phyloP scores from a whole-genome alignment of 2,888 invertebrate genomes.

The Lasioglossum marginatum region DNA sequence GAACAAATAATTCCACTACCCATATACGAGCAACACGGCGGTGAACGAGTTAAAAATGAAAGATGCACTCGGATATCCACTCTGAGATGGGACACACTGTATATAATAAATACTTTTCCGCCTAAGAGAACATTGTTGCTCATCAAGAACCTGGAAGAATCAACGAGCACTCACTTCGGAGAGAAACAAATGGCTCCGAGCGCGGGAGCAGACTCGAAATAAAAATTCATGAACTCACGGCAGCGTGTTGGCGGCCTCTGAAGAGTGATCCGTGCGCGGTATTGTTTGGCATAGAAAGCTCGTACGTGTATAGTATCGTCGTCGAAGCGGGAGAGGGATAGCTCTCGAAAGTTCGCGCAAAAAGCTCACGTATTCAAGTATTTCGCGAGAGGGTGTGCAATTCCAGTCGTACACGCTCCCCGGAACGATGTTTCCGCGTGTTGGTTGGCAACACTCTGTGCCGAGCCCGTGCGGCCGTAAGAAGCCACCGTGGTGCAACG shows the following conservation, averaged over 20 bases:
- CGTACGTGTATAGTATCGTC: background rate
- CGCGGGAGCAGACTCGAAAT: background rate
- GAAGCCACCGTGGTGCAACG: background rate
- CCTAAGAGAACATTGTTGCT: background rate
- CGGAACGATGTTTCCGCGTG: conserved; percentile 8
- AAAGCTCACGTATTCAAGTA: background rate
- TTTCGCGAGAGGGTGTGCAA: background rate
- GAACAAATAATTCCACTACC: too few relatives aligned
- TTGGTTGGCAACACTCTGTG: conserved; percentile 2
- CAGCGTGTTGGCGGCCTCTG: background rate
- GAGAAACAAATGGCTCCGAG: background rate
- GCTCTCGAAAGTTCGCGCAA: conserved; percentile 1
- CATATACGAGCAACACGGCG: too few relatives aligned
- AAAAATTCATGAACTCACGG: background rate
- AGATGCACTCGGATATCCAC: background rate
- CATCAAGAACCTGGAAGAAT: background rate
- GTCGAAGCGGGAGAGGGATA: background rate
- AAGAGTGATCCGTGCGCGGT: background rate
- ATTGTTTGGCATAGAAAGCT: background rate
- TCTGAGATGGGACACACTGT: background rate
- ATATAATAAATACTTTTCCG: background rate
- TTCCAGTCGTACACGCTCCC: background rate
- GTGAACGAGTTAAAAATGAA: background rate
- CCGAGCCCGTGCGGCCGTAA: background rate
- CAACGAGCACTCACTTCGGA: background rate